phyloP scores from a whole-genome alignment of 2,888 invertebrate species.

The Linnaemya tessellans region DNA sequence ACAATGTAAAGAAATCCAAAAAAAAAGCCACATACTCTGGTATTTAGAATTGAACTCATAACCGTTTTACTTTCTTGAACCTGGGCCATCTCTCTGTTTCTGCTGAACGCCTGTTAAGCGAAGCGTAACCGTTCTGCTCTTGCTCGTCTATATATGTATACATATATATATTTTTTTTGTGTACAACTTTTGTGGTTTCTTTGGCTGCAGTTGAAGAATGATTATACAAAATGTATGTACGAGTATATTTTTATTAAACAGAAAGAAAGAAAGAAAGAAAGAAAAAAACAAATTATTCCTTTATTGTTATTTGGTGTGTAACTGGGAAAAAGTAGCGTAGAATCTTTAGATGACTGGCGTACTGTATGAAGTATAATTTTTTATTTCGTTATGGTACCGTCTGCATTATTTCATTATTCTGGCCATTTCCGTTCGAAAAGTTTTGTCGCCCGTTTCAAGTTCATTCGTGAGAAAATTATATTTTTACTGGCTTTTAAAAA shows the following conservation, averaged over 20 bases:
- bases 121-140: constrained; percentile 71
- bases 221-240: constrained; percentile 27
- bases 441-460: constrained; percentile 72
- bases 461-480: constrained; percentile 70
- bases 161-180: constrained; percentile 33
- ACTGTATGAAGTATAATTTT: constrained; percentile 47
- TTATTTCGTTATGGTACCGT: constrained; percentile 14
- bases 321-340: constrained; percentile 43
- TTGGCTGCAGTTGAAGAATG: constrained; percentile 10
- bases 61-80: not conserved
- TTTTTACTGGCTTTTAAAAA: constrained; percentile 51
- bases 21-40: too few species aligned
- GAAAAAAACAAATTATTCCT: not conserved
- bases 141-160: constrained; percentile 53
- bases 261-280: too few species aligned
- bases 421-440: constrained; percentile 71
- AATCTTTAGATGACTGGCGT: constrained; percentile 14
- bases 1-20: constrained; percentile 3
- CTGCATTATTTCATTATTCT: constrained; percentile 68
- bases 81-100: not conserved
- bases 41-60: constrained; percentile 37
- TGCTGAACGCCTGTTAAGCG: constrained; percentile 54
- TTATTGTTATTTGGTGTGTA: constrained; percentile 49
- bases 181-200: constrained; percentile 45
- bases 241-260: not conserved